phyloP scores from a whole-genome alignment of 2,888 invertebrate species.

The Harpalus rubripes region DNA sequence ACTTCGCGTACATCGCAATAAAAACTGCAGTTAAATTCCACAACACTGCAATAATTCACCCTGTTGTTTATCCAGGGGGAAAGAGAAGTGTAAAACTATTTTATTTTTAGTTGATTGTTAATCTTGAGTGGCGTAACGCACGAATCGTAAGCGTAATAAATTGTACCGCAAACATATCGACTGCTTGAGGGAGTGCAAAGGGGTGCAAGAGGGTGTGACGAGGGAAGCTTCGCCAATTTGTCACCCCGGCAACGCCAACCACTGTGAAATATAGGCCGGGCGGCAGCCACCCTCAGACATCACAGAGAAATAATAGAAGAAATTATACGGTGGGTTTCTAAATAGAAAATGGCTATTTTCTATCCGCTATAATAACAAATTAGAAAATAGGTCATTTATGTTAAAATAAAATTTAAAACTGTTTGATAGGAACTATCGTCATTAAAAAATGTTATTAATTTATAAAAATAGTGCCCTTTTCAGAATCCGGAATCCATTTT shows the following conservation, averaged over 20 bases:
- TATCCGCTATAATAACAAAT: too few species aligned
- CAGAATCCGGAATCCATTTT: too few species aligned
- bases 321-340: too few species aligned
- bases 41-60: neutral
- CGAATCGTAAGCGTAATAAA: conserved; percentile 46
- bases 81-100: conserved; percentile 5
- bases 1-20: conserved; percentile 11
- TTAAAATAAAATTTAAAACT: too few species aligned
- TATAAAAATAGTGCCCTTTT: too few species aligned
- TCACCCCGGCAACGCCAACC: conserved; percentile 28
- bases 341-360: too few species aligned
- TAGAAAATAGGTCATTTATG: too few species aligned
- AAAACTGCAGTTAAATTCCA: conserved; percentile 20
- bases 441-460: too few species aligned
- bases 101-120: conserved; percentile 58
- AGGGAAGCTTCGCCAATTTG: conserved; percentile 42
- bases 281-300: neutral
- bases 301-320: neutral
- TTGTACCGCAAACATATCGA: conserved; percentile 51
- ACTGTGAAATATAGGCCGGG: conserved; percentile 28
- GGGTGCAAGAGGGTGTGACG: neutral
- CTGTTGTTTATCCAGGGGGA: neutral
- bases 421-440: too few species aligned
- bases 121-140: conserved; percentile 51
- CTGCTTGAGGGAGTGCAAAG: neutral